Percentiles rank a stretch among this genome's conserved stretches.
phyloP scores from a whole-genome alignment of 2,113 vertebrate genomes.

The Oxyruncus cristatus region DNA sequence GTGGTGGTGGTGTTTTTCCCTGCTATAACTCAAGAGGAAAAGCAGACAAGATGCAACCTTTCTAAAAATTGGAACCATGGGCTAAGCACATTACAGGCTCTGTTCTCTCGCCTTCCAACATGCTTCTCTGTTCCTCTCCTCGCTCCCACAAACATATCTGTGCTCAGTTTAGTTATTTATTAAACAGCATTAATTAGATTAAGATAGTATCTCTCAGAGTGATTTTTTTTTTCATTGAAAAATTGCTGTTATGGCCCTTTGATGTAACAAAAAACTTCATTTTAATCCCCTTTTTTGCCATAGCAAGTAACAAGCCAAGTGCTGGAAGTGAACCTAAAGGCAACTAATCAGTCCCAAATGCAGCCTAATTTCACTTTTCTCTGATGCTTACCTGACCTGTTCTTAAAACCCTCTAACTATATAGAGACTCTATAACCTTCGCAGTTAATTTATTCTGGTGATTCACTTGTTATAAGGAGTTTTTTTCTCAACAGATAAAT shows the following conservation, averaged over 20 bases:
- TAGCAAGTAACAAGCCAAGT: neutral
- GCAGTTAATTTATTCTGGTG: neutral
- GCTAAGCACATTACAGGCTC: neutral
- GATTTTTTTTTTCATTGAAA: neutral
- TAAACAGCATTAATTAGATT: neutral
- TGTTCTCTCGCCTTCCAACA: neutral
- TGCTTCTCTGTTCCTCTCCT: neutral
- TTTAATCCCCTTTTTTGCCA: neutral
- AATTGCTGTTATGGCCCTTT: neutral
- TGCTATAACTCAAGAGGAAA: neutral
- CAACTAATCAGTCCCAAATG: neutral
- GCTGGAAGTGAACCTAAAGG: neutral
- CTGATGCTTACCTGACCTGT: neutral
- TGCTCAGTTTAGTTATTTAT: neutral
- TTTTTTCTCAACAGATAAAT: neutral
- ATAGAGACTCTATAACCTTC: neutral
- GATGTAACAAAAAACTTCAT: neutral
- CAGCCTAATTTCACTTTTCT: neutral
- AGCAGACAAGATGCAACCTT: neutral
- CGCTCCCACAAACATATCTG: neutral
- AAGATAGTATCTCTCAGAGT: neutral
- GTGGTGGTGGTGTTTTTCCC: neutral
- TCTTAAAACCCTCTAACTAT: neutral
- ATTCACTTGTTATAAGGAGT: neutral
- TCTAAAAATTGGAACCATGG: neutral